phyloP scores from a whole-genome alignment of 2,888 invertebrate species.

The Trachelus tabidus region DNA sequence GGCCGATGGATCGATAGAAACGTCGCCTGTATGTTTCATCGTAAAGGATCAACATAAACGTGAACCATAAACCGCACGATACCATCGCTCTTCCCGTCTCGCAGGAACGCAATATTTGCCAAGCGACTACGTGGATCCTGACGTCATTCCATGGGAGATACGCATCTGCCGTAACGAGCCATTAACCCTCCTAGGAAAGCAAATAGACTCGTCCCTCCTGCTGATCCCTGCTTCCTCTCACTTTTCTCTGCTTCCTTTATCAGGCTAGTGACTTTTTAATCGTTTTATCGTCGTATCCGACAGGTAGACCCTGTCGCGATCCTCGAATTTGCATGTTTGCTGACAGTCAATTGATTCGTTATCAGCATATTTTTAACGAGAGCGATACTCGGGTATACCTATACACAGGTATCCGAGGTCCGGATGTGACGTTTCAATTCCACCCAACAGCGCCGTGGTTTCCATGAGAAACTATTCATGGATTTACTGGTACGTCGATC shows the following conservation, averaged over 20 bases:
- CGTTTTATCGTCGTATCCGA: not conserved
- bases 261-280: not conserved
- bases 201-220: not conserved
- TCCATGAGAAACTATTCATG: not conserved
- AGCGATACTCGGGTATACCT: not conserved
- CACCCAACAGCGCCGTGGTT: not conserved
- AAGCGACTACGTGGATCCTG: not conserved
- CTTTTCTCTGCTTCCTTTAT: not conserved
- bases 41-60: not conserved
- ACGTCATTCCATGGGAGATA: not conserved
- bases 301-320: not conserved
- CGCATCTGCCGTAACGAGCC: not conserved
- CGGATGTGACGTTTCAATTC: not conserved
- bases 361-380: not conserved
- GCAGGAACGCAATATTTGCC: not conserved
- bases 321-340: not conserved
- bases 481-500: not conserved
- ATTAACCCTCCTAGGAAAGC: not conserved
- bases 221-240: not conserved
- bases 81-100: not conserved
- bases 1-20: not conserved
- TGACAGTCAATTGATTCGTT: not conserved
- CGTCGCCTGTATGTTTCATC: not conserved
- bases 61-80: not conserved
- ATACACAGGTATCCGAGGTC: not conserved